Conservation (phyloP, 2,888 invertebrate species). For the Dolomedes plantarius region DNA sequence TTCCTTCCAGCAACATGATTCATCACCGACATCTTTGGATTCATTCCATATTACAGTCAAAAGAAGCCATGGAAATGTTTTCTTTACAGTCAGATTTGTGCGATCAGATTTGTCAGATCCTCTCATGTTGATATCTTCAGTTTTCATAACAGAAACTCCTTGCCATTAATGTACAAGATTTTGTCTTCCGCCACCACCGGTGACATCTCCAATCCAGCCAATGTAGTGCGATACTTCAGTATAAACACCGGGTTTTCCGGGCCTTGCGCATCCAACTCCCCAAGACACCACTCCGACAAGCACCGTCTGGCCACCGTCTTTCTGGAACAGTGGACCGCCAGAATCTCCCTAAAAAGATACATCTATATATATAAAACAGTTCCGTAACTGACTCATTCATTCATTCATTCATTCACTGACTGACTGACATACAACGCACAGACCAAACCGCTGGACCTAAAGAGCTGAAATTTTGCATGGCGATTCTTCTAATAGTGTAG, state of each 20-base stretch:
- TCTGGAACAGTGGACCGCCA: constrained; percentile 60
- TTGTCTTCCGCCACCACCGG: constrained; percentile 29
- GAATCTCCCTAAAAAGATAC: constrained; percentile 60
- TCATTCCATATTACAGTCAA: too few relatives aligned
- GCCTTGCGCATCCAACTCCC: constrained; percentile 67
- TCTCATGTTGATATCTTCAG: background rate
- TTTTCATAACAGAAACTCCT: too few relatives aligned
- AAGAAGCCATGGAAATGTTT: too few relatives aligned
- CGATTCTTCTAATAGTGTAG: too few relatives aligned
- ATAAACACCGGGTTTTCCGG: constrained; percentile 62
- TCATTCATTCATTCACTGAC: too few relatives aligned
- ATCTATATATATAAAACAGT: too few relatives aligned
- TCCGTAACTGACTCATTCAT: too few relatives aligned
- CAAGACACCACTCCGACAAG: constrained; percentile 64
- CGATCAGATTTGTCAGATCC: constrained; percentile 17
- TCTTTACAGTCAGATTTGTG: background rate
- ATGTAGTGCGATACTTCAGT: constrained; percentile 60
- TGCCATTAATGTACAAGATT: constrained; percentile 18
- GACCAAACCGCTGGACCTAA: too few relatives aligned
- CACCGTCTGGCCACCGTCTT: constrained; percentile 40
- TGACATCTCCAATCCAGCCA: constrained; percentile 54
- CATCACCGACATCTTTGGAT: background rate
- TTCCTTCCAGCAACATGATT: background rate
- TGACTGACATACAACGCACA: background rate
- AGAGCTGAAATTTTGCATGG: too few relatives aligned